Conservation (phyloP, 2,797 vertebrate genomes). For the Artibeus lituratus region DNA sequence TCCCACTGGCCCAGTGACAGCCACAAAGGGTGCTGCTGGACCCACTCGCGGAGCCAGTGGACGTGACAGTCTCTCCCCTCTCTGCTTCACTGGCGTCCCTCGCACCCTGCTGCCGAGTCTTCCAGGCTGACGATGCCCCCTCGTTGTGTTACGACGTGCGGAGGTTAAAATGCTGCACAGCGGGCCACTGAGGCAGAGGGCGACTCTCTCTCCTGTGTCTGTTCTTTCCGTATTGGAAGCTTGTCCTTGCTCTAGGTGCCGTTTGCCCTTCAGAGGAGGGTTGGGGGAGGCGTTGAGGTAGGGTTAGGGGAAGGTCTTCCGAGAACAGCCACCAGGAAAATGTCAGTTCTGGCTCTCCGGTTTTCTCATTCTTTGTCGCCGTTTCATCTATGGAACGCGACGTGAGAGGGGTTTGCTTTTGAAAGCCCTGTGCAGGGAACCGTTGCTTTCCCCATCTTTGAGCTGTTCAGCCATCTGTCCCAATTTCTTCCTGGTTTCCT, state of each 20-base stretch:
- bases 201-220: constrained; percentile 27
- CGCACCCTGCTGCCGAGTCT: neutral
- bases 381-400: constrained; percentile 47
- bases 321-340: constrained; percentile 3
- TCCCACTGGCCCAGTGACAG: neutral
- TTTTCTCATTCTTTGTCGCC: constrained; percentile 12
- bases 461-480: constrained; percentile 74
- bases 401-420: constrained; percentile 57
- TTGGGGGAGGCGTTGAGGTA: neutral
- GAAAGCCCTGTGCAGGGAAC: constrained; percentile 43
- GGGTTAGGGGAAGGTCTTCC: neutral
- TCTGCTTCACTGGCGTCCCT: neutral
- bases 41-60: neutral
- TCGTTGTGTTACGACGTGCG: constrained; percentile 27
- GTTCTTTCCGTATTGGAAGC: constrained; percentile 53
- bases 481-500: constrained; percentile 69
- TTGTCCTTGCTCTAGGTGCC: constrained; percentile 58
- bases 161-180: constrained; percentile 26
- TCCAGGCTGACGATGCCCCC: constrained; percentile 54
- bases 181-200: constrained; percentile 46
- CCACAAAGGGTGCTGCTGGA: neutral
- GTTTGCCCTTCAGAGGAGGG: constrained; percentile 53
- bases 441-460: constrained; percentile 73
- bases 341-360: neutral
- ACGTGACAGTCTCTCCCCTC: neutral